These are phyloP conservation scores for Nematolebias whitei DNA, from an alignment of 2,113 vertebrate species.

Conservation along the genomic window DNA sequence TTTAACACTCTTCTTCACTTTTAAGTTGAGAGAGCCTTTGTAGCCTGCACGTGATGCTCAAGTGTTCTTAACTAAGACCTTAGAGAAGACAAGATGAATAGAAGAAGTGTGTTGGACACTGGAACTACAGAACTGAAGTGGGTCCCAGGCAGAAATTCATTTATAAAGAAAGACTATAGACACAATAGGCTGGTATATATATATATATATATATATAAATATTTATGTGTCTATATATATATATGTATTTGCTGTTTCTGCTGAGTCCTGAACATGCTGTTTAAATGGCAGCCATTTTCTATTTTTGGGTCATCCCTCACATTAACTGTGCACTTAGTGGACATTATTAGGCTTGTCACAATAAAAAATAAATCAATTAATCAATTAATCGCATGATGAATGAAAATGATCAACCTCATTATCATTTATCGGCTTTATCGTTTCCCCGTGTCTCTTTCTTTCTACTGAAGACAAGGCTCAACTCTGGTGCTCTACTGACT, in stretches of 20 bases:
- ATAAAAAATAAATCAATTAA: too few species aligned
- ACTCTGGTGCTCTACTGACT: too few species aligned
- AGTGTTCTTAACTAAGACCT: constrained; percentile 53
- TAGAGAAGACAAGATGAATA: constrained; percentile 48
- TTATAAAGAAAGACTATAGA: constrained; percentile 11
- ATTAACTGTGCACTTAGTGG: constrained; percentile 25
- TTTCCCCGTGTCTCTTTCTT: too few species aligned
- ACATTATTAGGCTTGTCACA: too few species aligned
- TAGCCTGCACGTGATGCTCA: constrained; percentile 57
- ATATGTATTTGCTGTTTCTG: too few species aligned
- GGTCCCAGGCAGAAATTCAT: constrained; percentile 40
- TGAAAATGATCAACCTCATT: too few species aligned
- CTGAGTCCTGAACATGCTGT: too few species aligned
- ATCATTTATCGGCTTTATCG: too few species aligned
- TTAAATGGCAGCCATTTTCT: not conserved
- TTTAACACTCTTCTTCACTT: constrained; percentile 47
- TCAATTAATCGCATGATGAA: too few species aligned
- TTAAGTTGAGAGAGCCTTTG: constrained; percentile 64
- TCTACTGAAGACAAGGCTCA: too few species aligned
- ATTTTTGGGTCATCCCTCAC: not conserved
- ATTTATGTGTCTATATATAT: too few species aligned
- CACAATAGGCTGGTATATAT: not conserved
- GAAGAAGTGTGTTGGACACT: constrained; percentile 30
- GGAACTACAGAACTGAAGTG: constrained; percentile 43
- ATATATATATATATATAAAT: too few species aligned